Base-by-base conservation (phyloP, 2,888 invertebrate genomes). In the Melinopterus prodromus region DNA sequence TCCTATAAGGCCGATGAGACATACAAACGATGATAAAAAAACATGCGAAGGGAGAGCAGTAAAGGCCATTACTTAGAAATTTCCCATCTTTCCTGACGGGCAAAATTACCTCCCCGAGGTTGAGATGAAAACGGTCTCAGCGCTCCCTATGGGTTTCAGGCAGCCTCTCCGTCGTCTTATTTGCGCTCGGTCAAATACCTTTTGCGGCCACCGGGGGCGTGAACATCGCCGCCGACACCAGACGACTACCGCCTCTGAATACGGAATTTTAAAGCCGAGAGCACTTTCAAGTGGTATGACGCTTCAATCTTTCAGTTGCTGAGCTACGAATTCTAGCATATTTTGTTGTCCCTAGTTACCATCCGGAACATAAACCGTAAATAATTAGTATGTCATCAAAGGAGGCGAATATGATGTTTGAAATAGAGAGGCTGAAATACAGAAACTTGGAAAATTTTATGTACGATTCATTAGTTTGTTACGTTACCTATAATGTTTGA, bases 161-260 rank as follows among this genome's bases (percentile, higher is more conserved):
- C 53, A 53, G 5, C 53, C 53, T 53, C 53, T 53, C 7, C 2
- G 3, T 53, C 74, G 26, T 74, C 36, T 71, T 71, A 71, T 74
- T n/a, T 74, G 36, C 74, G 36, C 74, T 35, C 74, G 74, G 74
- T 74, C 74, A 74, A 35, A 74, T 37, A 74, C 74, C 74, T 37
- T n/a, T 74, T 37, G 74, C 16, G 35, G 74, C 36, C 74, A 35
- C 36, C 26, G 74, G 71, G 71, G 71, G 71, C 15, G 71, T 71
- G 26, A 71, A 16, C 35, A 35, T 71, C 74, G 37, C 15, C 74
- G 26, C 35, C 74, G 74, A 35, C 36, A 37, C 37, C 35, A 37
- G 36, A 36, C 15, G 16, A 35, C 53, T 53, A 53, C 7, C n/a
- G 74, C 26, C 71, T 71, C 35, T 74, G 74, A 74, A 74, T 74